Base-by-base conservation (phyloP, 2,797 vertebrate species). In the Peromyscus nudipes region DNA sequence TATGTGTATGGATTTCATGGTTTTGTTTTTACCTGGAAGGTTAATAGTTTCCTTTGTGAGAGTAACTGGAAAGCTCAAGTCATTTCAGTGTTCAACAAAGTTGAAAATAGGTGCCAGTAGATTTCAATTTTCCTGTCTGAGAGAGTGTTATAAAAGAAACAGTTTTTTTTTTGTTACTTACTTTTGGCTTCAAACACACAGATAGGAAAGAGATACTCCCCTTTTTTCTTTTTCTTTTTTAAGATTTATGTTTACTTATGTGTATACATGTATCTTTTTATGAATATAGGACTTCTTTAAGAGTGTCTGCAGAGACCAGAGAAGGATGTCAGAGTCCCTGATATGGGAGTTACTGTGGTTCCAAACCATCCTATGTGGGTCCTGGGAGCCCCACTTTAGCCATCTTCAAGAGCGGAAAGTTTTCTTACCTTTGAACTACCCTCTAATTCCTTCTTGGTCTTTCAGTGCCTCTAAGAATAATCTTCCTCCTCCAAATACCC, bases 31-130 rank as follows among this genome's bases (percentile, higher is more conserved):
- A 6, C 65, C 84, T 75, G 14, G 17, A 6, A 55, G 7, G 69
- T 67, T 89, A 92, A 87, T 84, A 46, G 81, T 76, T 71, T 69
- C 16, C 2, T 62, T 93, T 92, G 17, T 85, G 46, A 93, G 31
- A 89, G 8, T 79, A 88, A 93, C 29, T 77, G 37, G 29, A 90
- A 86, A 34, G 1, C 1, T 82, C n/a, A 62, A 82, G 60, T 64
- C 52, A 21, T 69, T 79, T 79, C 52, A 92, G 9, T 84, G 46
- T 80, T 93, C n/a, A 84, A 60, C 21, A 71, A 86, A 81, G 23
- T 65, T 65, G 12, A 94, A 94, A 85, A 79, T 87, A 67, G 25
- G 12, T 89, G 13, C 37, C 46, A 65, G 11, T 62, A 43, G 43
- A 91, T 91, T 82, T 94, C 17, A 31, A 76, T 90, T 82, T 52